These are phyloP conservation scores for Rhadinocentrus ornatus DNA, from an alignment of 2,797 vertebrate species.

Conservation along the genomic window DNA sequence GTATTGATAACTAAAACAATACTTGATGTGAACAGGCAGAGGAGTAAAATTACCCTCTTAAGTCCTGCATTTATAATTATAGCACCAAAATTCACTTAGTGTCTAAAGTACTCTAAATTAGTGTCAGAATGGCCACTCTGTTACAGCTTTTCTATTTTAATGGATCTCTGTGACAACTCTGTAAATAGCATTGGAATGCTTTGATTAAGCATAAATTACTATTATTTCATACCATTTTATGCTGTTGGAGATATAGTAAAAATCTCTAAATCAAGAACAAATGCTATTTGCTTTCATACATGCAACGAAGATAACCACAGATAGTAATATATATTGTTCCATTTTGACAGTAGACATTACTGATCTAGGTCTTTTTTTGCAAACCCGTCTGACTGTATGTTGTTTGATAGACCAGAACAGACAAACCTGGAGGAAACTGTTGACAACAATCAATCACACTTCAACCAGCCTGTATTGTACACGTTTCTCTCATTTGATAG, in stretches of 20 bases:
- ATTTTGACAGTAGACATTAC: constrained; percentile 3
- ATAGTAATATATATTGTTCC: constrained; percentile 2
- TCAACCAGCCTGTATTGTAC: constrained; percentile 19
- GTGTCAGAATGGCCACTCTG: neutral
- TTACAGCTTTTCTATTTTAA: no score
- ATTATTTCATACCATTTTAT: no score
- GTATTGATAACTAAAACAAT: no score
- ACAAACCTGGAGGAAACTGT: constrained; percentile 29
- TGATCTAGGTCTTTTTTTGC: no score
- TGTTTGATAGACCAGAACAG: constrained; percentile 34
- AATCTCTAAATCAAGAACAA: no score
- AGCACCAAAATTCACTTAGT: neutral
- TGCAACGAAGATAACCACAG: constrained; percentile 38
- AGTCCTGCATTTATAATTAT: neutral
- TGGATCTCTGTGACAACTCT: neutral
- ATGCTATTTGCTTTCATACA: constrained; percentile 6
- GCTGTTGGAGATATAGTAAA: no score
- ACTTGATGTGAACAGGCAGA: no score
- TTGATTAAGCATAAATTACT: no score
- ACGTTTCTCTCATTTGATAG: constrained; percentile 39
- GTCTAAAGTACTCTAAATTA: neutral
- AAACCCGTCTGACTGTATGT: constrained; percentile 1
- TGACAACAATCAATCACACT: constrained; percentile 46
- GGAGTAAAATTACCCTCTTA: neutral
- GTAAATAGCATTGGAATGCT: no score